A percentile compares a stretch with the other conserved stretches of the same genome.
Evolutionary conservation across 1,140 invertebrate genomes (phyloP).

Genomic region (Chymomyza costata): DNA sequence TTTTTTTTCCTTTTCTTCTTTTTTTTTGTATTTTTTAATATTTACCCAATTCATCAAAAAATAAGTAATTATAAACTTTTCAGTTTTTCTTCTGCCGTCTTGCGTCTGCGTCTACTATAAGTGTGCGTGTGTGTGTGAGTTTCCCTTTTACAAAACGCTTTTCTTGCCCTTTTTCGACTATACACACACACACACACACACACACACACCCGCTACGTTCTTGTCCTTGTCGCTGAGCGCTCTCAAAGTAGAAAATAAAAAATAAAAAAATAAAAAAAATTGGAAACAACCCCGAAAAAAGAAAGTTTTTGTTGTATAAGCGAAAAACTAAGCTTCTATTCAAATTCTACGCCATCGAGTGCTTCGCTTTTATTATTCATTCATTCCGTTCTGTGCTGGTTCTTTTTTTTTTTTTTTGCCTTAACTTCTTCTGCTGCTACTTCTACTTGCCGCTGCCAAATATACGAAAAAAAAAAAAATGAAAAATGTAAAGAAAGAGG

Average conservation of each 20-base stretch:
- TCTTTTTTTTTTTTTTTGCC: constrained; percentile 8
- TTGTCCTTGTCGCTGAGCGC: constrained; percentile 7
- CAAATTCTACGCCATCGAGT: constrained; percentile 74
- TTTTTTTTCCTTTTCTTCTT: constrained; percentile 15
- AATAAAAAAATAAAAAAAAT: constrained; percentile 45
- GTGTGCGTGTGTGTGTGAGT: constrained; percentile 28
- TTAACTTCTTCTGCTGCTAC: neutral
- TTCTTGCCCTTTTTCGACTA: constrained; percentile 56
- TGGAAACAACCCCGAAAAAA: constrained; percentile 74
- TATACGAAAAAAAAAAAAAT: constrained; percentile 58
- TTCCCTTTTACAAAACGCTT: constrained; percentile 65
- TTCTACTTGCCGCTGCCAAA: neutral
- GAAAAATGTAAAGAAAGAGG: constrained; percentile 71
- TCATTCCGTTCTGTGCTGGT: constrained; percentile 54
- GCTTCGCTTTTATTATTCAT: constrained; percentile 73
- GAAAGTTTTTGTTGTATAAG: constrained; percentile 74
- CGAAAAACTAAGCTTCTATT: constrained; percentile 74
- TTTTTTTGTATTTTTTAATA: constrained; percentile 57
- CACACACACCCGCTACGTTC: constrained; percentile 12
- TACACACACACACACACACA: constrained; percentile 29
- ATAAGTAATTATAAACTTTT: constrained; percentile 75
- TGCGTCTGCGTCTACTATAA: constrained; percentile 52
- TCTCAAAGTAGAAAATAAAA: constrained; percentile 33
- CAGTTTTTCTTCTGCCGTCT: constrained; percentile 66
- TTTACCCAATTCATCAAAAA: constrained; percentile 75